Percentiles rank a stretch among this genome's conserved stretches.
Evolutionary conservation across 2,113 vertebrate genomes (phyloP).

Genomic region (Channa argus): DNA sequence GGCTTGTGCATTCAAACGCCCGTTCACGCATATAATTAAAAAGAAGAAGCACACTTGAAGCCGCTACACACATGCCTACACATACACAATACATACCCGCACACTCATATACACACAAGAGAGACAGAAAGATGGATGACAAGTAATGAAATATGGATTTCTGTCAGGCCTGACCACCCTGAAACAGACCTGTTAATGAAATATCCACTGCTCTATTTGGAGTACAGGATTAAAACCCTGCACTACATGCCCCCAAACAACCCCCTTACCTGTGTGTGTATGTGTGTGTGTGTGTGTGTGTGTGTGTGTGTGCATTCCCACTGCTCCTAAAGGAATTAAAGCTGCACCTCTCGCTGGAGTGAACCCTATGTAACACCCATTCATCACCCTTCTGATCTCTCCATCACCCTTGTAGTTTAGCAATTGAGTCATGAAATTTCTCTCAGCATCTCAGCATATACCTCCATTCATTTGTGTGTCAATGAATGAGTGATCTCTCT

Average conservation of each 20-base stretch:
- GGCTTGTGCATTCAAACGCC: not conserved
- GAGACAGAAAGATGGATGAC: constrained; percentile 66
- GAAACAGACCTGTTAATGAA: constrained; percentile 83
- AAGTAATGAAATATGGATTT: constrained; percentile 86
- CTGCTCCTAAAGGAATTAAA: constrained; percentile 59
- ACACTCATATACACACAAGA: constrained; percentile 8
- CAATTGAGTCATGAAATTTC: constrained; percentile 36
- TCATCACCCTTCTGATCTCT: constrained; percentile 58
- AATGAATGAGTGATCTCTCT: constrained; percentile 21
- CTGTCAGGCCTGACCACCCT: constrained; percentile 73
- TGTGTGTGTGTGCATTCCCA: constrained; percentile 31
- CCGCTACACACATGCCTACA: not conserved
- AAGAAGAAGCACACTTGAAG: not conserved
- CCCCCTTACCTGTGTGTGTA: constrained; percentile 8
- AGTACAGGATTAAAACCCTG: constrained; percentile 77
- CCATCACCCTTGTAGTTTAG: constrained; percentile 50
- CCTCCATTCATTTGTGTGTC: constrained; percentile 49
- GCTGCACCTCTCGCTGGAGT: constrained; percentile 39
- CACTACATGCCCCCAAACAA: constrained; percentile 40
- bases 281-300: constrained; percentile 9
- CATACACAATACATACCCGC: not conserved
- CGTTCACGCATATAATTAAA: not conserved
- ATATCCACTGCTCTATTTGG: constrained; percentile 77
- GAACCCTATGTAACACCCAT: constrained; percentile 58
- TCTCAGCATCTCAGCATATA: constrained; percentile 35